These are phyloP conservation scores for Leucoraja ocellata DNA, from an alignment of 2,797 vertebrate species.

Conservation along the genomic window DNA sequence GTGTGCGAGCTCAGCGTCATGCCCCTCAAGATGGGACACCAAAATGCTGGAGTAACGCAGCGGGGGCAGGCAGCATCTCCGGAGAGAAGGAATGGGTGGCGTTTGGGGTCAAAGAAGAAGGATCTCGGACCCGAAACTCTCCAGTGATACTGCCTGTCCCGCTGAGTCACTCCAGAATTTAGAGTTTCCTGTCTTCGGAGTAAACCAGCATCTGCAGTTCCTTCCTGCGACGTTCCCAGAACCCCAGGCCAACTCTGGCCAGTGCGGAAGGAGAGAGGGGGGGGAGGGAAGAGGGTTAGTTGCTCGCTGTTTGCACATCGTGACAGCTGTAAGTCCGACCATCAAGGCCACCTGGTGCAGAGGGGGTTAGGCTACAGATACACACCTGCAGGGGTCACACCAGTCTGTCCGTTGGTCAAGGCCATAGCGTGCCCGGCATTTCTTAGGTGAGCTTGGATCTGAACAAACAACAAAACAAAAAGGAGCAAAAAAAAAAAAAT, in stretches of 20 bases:
- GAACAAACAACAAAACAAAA: constrained; percentile 66
- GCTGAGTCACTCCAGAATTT: too few relatives aligned
- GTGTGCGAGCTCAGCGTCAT: background rate
- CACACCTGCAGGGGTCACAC: constrained; percentile 99
- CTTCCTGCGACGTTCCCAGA: too few relatives aligned
- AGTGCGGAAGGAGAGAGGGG: background rate
- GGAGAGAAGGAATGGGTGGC: too few relatives aligned
- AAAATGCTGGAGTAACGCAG: too few relatives aligned
- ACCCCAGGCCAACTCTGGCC: background rate
- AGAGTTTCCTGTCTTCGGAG: too few relatives aligned
- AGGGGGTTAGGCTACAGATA: constrained; percentile 60
- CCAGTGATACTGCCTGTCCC: too few relatives aligned
- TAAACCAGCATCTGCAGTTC: too few relatives aligned
- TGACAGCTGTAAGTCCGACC: constrained; percentile 41
- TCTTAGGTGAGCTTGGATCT: constrained; percentile 98
- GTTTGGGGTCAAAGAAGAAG: too few relatives aligned
- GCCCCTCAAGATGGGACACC: background rate
- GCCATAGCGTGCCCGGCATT: constrained; percentile 99
- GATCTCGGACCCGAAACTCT: too few relatives aligned
- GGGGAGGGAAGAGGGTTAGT: too few relatives aligned
- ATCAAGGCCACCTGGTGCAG: constrained; percentile 43
- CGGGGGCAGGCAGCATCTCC: too few relatives aligned
- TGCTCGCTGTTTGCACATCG: too few relatives aligned
- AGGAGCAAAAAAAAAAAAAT: constrained; percentile 39
- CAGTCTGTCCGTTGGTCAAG: constrained; percentile 99